A percentile compares a stretch with the other conserved stretches of the same genome.
These are phyloP conservation scores for Subanguina moxae DNA, from an alignment of 1,140 invertebrate genomes.

Conservation along the genomic window DNA sequence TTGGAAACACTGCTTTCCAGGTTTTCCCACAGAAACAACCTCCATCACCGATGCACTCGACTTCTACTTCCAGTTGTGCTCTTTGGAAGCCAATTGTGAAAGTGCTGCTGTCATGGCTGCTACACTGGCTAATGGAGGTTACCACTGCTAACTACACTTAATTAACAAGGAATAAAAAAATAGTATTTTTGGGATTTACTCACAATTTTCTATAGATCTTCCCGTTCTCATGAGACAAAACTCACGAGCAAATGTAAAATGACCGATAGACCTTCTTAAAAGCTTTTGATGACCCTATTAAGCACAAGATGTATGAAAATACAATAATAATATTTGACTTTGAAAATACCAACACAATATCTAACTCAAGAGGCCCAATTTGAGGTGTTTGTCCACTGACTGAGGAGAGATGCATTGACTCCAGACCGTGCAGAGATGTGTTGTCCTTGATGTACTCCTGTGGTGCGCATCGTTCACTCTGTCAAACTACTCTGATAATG, in stretches of 20 bases:
- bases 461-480: conserved; percentile 11
- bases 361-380: no score
- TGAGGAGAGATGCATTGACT: conserved; percentile 42
- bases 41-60: conserved; percentile 86
- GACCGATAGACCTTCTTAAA: no score
- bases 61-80: conserved; percentile 84
- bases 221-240: neutral
- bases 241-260: neutral
- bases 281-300: no score
- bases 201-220: no score
- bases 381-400: conserved; percentile 61
- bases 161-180: no score
- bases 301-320: no score
- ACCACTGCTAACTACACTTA: neutral
- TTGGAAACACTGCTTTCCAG: no score
- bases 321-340: no score
- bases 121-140: conserved; percentile 88
- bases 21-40: conserved; percentile 47
- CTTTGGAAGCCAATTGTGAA: conserved; percentile 87
- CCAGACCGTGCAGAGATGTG: conserved; percentile 80
- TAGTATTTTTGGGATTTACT: no score
- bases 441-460: conserved; percentile 63
- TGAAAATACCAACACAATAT: no score
- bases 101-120: conserved; percentile 84
- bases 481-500: neutral